phyloP scores from a whole-genome alignment of 2,113 vertebrate species.

The Mystacornis crossleyi region DNA sequence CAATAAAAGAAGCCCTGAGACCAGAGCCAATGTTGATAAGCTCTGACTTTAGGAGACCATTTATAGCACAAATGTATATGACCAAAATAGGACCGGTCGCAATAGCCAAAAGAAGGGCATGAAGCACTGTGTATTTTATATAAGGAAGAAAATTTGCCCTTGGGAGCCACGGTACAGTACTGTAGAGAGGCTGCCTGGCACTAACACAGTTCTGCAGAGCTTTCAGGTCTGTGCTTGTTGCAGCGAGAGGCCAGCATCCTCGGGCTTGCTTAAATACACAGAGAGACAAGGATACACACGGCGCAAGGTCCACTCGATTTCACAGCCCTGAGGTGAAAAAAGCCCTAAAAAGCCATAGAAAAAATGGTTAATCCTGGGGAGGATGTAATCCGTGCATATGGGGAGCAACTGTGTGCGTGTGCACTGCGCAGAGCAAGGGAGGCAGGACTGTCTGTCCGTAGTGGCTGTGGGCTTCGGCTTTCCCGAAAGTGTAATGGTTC shows the following conservation, averaged over 20 bases:
- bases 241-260: background rate
- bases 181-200: background rate
- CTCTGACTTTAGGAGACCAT: slow-evolving; percentile 34
- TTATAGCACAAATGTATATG: slow-evolving; percentile 48
- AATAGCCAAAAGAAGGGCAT: slow-evolving; percentile 5
- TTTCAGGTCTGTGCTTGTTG: background rate
- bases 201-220: background rate
- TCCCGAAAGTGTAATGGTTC: background rate
- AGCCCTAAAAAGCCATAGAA: background rate
- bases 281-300: background rate
- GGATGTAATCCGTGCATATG: accelerated
- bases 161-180: background rate
- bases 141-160: slow-evolving; percentile 24
- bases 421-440: accelerated
- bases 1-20: slow-evolving; percentile 11
- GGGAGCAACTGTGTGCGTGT: background rate
- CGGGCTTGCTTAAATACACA: background rate
- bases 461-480: background rate
- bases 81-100: slow-evolving; percentile 37
- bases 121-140: slow-evolving; percentile 3
- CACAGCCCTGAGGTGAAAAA: background rate
- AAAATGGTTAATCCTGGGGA: background rate
- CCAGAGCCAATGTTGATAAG: slow-evolving; percentile 30
- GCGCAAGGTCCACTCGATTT: background rate
- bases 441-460: accelerated